A percentile compares a stretch with the other conserved stretches of the same genome.
Evolutionary conservation across 2,113 vertebrate genomes (phyloP).

Genomic region (Zapornia atra): DNA sequence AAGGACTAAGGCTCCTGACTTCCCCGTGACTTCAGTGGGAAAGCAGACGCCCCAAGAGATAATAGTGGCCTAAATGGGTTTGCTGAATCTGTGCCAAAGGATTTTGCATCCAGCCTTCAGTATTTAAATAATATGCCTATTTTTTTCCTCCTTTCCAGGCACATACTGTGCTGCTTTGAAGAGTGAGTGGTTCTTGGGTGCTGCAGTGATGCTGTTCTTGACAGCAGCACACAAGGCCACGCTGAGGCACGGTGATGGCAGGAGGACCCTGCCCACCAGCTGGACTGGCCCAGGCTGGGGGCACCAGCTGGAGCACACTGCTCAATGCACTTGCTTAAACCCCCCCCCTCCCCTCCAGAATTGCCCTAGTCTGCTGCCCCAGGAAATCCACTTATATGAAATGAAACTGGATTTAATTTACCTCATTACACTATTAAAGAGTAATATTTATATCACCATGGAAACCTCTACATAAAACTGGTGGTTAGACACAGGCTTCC

Average conservation of each 20-base stretch:
- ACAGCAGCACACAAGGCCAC: neutral
- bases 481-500: neutral
- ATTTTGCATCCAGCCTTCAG: conserved; percentile 29
- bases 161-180: neutral
- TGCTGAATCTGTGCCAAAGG: conserved; percentile 41
- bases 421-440: neutral
- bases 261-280: neutral
- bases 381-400: neutral
- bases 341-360: neutral
- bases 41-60: conserved; percentile 52
- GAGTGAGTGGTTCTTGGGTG: neutral
- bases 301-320: neutral
- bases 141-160: neutral
- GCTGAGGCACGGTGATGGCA: fast-evolving
- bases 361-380: neutral
- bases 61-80: conserved; percentile 52
- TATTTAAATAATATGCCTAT: neutral
- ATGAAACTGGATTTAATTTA: conserved; percentile 52
- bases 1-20: conserved; percentile 52
- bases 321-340: neutral
- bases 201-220: neutral
- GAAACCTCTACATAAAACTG: conserved; percentile 27
- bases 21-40: conserved; percentile 60
- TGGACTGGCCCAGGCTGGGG: neutral
- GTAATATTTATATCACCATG: conserved; percentile 57